phyloP scores from a whole-genome alignment of 2,113 vertebrate genomes.

The Rana temporaria region DNA sequence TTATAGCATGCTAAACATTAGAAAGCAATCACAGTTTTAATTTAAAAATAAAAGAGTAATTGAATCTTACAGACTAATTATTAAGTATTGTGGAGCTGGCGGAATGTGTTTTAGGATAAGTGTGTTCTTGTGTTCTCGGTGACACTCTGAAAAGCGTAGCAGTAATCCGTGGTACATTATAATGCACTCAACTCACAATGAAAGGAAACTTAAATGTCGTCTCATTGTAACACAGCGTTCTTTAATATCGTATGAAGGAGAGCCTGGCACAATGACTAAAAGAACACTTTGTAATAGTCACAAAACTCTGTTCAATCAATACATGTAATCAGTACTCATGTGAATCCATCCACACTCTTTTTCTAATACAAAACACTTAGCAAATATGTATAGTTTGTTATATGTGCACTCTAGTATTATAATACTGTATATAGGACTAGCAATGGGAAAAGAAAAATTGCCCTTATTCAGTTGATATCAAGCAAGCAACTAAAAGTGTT shows the following conservation, averaged over 20 bases:
- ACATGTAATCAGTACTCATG: too few relatives aligned
- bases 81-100: constrained; percentile 5
- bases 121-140: neutral
- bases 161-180: neutral
- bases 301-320: neutral
- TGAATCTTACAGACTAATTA: constrained; percentile 18
- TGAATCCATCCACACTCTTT: too few relatives aligned
- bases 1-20: neutral
- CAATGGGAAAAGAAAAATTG: too few relatives aligned
- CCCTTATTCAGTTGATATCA: too few relatives aligned
- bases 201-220: neutral
- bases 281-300: neutral
- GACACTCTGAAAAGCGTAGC: neutral
- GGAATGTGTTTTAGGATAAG: constrained; percentile 12
- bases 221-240: constrained; percentile 12
- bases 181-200: neutral
- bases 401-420: too few relatives aligned
- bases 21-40: constrained; percentile 15
- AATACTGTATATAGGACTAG: too few relatives aligned
- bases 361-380: too few relatives aligned
- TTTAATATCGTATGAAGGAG: neutral
- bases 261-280: neutral
- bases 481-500: too few relatives aligned
- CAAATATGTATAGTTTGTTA: too few relatives aligned
- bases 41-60: constrained; percentile 28